Conservation (phyloP, 2,797 vertebrate genomes). For the Crax fasciolata region DNA sequence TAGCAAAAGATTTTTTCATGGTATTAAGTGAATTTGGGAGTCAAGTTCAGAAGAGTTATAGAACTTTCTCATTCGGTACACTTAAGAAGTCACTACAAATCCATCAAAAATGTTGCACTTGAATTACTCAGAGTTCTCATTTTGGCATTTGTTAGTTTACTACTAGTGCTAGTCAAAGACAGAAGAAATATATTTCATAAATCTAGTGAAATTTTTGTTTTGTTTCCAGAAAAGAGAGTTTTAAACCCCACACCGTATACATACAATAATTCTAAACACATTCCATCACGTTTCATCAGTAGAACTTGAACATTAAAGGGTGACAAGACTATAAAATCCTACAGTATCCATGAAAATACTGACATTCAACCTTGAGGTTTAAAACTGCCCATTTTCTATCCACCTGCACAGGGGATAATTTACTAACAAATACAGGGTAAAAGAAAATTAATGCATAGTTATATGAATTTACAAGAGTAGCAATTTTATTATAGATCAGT, state of each 20-base stretch:
- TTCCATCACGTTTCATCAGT: not conserved
- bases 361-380: not conserved
- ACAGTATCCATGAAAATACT: not conserved
- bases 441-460: not conserved
- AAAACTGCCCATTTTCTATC: not conserved
- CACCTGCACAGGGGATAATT: accelerated
- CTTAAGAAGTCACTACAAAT: not conserved
- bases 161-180: not conserved
- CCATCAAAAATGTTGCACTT: accelerated
- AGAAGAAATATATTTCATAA: not conserved
- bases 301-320: not conserved
- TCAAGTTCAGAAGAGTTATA: not conserved
- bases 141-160: not conserved
- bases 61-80: not conserved
- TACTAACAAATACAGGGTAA: accelerated
- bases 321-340: not conserved
- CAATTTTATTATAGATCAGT: not conserved
- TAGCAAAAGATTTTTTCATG: not conserved
- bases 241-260: not conserved
- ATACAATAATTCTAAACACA: not conserved
- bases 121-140: not conserved
- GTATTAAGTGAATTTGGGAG: accelerated
- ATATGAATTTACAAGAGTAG: not conserved
- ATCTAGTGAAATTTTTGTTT: not conserved
- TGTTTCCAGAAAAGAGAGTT: not conserved